Evolutionary conservation across 2,113 vertebrate species (phyloP).

Genomic region (Alces alces): DNA sequence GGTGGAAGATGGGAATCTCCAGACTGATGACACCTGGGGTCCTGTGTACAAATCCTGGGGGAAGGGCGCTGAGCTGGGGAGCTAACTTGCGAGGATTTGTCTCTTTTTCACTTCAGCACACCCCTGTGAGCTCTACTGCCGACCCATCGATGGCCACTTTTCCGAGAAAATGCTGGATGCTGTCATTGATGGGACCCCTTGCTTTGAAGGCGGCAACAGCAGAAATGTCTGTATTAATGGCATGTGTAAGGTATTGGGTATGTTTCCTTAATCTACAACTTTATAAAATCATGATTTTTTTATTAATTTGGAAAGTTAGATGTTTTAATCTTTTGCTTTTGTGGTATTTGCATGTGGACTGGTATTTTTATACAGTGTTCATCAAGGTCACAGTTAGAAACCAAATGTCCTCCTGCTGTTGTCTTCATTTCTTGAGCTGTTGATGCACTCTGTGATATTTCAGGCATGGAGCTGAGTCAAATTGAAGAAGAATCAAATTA

Average conservation of each 20-base stretch:
- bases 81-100: background rate
- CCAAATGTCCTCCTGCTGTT: background rate
- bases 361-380: background rate
- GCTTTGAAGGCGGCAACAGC: slow-evolving; percentile 91
- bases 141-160: slow-evolving; percentile 87
- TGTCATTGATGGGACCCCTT: slow-evolving; percentile 94
- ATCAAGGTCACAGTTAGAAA: background rate
- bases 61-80: background rate
- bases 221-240: slow-evolving; percentile 96
- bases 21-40: background rate
- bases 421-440: background rate
- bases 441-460: background rate
- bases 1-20: background rate
- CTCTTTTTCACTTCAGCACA: slow-evolving; percentile 80
- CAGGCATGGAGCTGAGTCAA: background rate
- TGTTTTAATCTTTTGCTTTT: background rate
- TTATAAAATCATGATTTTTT: slow-evolving; percentile 32
- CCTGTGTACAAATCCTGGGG: background rate
- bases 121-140: slow-evolving; percentile 95
- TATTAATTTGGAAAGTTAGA: background rate
- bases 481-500: background rate
- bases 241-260: slow-evolving; percentile 99
- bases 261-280: slow-evolving; percentile 82
- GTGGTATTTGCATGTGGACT: background rate
- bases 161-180: slow-evolving; percentile 96